Evolutionary conservation across 1,140 invertebrate genomes (phyloP).

Genomic region (Homalodisca vitripennis): DNA sequence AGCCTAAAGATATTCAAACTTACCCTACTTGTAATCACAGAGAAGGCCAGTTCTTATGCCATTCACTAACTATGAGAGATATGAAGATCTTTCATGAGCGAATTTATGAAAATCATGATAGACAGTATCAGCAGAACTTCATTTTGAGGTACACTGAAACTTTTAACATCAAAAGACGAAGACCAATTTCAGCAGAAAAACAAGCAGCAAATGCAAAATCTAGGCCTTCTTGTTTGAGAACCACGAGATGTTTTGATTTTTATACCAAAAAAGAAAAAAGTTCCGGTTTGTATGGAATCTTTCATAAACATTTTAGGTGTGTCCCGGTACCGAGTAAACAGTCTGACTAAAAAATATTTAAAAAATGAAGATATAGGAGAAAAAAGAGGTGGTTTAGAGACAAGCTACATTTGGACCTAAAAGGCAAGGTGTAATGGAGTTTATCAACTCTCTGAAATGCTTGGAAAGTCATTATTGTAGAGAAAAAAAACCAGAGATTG

Average conservation of each 20-base stretch:
- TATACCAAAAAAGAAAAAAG: slow-evolving; percentile 2
- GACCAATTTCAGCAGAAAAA: slow-evolving; percentile 13
- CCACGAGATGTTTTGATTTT: slow-evolving; percentile 19
- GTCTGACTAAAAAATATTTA: background rate
- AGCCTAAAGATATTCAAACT: background rate
- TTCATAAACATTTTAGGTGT: slow-evolving; percentile 17
- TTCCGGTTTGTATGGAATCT: slow-evolving; percentile 11
- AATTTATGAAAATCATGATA: slow-evolving; percentile 19
- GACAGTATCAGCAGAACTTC: slow-evolving; percentile 9
- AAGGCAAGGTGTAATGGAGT: slow-evolving; percentile 21
- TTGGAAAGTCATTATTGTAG: slow-evolving; percentile 24
- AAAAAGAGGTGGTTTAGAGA: slow-evolving; percentile 22
- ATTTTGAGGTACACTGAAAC: slow-evolving; percentile 23
- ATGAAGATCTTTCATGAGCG: slow-evolving; percentile 10
- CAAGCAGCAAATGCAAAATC: slow-evolving; percentile 9
- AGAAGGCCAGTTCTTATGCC: slow-evolving; percentile 1
- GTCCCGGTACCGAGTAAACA: slow-evolving; percentile 21
- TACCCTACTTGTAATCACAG: slow-evolving; percentile 17
- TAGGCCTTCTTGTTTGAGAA: background rate
- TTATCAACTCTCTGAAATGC: slow-evolving; percentile 9
- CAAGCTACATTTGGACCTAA: slow-evolving; percentile 18
- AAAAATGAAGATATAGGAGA: slow-evolving; percentile 5
- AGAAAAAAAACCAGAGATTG: background rate
- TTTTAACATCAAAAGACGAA: slow-evolving; percentile 6
- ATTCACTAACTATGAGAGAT: slow-evolving; percentile 16